Evolutionary conservation across 2,888 invertebrate genomes (phyloP), one percentile per base, ranked within the genome.

Genomic region (Machimus atricapillus): DNA sequence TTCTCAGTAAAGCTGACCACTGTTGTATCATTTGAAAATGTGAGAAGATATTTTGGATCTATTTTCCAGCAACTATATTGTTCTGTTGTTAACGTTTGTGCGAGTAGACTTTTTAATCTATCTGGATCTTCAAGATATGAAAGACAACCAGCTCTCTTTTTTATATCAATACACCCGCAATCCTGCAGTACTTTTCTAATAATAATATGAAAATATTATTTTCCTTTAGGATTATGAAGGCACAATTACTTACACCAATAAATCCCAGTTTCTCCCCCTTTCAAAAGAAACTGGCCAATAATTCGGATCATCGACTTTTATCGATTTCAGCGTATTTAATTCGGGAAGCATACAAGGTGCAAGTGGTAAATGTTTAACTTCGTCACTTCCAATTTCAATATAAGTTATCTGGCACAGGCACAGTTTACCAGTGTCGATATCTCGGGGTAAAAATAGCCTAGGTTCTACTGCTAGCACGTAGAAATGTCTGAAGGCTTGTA

Each of bases 401-500:
- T 92, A 92, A 5, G 89, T 96, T 93, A 98, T 94, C 88, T 96
- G 96, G 0, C 96, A 97, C 89, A 97, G 97, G 90, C 98, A 97
- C 56, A 96, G 94, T 89, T 95, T 95, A 34, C 96, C 95, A 0
- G 96, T 96, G 90, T 95, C 95, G 14, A 98, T 95, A 91, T 98
- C 98, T 40, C 96, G 94, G 0, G 99, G 98, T 86, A 98, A 93
- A 85, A 99, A 93, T 14, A 99, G 93, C 14, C 99, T 94, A 0
- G 98, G 97, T 91, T 99, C 98, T 0, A 97, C 96, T 0, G 99
- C 99, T 89, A 99, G 92, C 0, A 98, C 98, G 92, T 99, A 99
- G 31, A 99, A 94, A 92, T 99, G 99, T 1, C 99, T 94, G 90
- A 99, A 96, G 0, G 99, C 99, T 94, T 99, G 99, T 87, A 99